Evolutionary conservation across 2,113 vertebrate genomes (phyloP).

Genomic region (Sylvia atricapilla): DNA sequence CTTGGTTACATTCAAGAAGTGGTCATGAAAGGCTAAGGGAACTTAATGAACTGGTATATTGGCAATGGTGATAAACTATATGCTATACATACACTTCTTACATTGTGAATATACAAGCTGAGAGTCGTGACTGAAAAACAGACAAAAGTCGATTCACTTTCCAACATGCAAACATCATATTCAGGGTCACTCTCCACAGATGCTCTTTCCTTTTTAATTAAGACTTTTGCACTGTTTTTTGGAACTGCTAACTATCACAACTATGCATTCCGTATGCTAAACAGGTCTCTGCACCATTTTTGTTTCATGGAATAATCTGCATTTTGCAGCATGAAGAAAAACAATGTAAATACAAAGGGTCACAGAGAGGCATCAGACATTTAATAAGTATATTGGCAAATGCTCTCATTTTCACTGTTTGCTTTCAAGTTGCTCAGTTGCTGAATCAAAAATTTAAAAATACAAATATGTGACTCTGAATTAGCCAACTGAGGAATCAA

Average conservation of each 20-base stretch:
- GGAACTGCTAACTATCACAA: background rate
- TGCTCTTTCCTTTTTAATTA: background rate
- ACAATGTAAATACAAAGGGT: background rate
- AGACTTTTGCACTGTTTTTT: background rate
- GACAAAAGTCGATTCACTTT: background rate
- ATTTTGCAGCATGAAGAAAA: conserved; percentile 1
- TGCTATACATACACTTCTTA: background rate
- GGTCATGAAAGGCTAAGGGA: background rate
- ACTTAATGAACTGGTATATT: background rate
- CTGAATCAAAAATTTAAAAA: background rate
- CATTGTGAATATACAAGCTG: background rate
- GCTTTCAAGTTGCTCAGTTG: background rate
- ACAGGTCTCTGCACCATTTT: background rate
- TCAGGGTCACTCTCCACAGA: background rate
- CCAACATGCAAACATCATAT: background rate
- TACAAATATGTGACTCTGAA: background rate
- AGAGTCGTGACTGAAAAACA: background rate
- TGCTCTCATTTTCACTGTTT: background rate
- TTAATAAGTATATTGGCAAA: background rate
- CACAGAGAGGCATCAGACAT: background rate
- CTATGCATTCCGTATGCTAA: background rate
- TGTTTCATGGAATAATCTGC: background rate
- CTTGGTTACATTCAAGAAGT: background rate
- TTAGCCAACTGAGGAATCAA: background rate
- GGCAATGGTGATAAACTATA: background rate